A percentile compares a stretch with the other conserved stretches of the same genome.
phyloP scores from a whole-genome alignment of 2,888 invertebrate species.

The Ariolimax columbianus region DNA sequence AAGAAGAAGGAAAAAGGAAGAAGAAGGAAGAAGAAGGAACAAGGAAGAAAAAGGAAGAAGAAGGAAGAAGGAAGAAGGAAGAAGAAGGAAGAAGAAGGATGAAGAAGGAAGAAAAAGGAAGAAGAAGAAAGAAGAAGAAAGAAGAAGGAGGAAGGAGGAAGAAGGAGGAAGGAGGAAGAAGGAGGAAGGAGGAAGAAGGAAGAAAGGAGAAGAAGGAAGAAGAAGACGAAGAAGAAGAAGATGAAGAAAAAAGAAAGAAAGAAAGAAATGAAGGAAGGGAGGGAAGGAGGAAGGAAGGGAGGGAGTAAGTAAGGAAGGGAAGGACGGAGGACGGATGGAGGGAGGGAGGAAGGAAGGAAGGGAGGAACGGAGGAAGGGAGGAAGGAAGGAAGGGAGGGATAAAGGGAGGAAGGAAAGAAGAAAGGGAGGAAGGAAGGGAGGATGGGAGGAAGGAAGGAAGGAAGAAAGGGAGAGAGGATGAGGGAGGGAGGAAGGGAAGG shows the following conservation, averaged over 20 bases:
- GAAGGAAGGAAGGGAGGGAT: neutral
- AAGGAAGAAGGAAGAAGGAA: neutral
- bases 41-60: neutral
- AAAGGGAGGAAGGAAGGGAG: neutral
- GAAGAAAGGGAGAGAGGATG: neutral
- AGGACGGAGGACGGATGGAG: neutral
- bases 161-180: neutral
- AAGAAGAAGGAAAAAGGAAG: neutral
- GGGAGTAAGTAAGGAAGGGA: neutral
- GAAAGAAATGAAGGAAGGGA: neutral
- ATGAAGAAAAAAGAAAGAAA: neutral
- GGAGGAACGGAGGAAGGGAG: too few species aligned
- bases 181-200: neutral
- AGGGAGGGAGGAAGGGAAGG: neutral
- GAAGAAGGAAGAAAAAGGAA: too few species aligned
- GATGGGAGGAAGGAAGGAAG: too few species aligned
- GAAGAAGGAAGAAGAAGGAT: too few species aligned
- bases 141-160: neutral
- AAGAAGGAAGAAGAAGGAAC: neutral
- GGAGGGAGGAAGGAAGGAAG: neutral
- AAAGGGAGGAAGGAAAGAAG: neutral
- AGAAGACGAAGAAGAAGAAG: too few species aligned
- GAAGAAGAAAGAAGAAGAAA: neutral
- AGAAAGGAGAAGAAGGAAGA: neutral
- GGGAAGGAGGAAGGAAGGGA: neutral